A percentile compares a stretch with the other conserved stretches of the same genome.
phyloP scores from a whole-genome alignment of 2,888 invertebrate species.

The Eudasyphora cyanicolor region DNA sequence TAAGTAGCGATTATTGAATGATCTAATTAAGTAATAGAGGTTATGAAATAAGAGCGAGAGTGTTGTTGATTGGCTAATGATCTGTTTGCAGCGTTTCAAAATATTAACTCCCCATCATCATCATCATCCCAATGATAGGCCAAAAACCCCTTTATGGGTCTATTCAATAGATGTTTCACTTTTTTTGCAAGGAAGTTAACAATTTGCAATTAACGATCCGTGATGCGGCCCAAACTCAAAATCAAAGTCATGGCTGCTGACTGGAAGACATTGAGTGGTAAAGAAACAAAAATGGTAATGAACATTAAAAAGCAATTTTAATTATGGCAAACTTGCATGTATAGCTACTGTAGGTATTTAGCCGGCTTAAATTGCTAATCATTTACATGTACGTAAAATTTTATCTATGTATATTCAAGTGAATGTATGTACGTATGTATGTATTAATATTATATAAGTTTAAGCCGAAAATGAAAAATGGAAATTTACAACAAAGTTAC shows the following conservation, averaged over 20 bases:
- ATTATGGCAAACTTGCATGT: neutral
- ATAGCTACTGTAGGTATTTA: neutral
- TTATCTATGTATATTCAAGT: neutral
- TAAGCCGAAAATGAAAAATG: too few species aligned
- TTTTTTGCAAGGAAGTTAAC: neutral
- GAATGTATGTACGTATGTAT: too few species aligned
- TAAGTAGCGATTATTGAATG: neutral
- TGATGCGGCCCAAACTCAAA: neutral
- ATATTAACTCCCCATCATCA: neutral
- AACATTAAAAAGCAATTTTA: neutral
- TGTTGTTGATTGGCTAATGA: neutral
- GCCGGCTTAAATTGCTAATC: neutral
- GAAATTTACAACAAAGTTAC: too few species aligned
- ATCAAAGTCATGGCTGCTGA: constrained; percentile 9
- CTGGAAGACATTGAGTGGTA: neutral
- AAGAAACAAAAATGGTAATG: neutral
- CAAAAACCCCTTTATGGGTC: neutral
- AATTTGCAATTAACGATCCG: neutral
- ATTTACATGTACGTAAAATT: neutral
- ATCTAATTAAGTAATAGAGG: neutral
- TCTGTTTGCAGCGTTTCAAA: neutral
- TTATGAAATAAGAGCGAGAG: neutral
- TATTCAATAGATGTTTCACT: neutral
- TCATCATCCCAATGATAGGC: neutral
- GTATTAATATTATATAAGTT: too few species aligned